Evolutionary conservation across 2,888 invertebrate species (phyloP).

Genomic region (Perizoma affinitatum): DNA sequence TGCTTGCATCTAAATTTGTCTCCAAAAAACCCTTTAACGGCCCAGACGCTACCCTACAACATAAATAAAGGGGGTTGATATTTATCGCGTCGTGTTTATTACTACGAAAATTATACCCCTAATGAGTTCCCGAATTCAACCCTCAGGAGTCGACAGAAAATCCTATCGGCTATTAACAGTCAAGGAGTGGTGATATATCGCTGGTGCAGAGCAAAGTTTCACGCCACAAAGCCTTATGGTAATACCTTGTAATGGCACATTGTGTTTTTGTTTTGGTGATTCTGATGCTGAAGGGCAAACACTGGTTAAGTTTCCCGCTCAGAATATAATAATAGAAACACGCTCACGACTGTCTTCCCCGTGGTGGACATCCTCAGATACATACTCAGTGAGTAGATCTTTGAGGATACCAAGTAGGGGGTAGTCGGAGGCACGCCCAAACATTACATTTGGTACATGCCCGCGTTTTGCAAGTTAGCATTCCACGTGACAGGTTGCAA

Average conservation of each 20-base stretch:
- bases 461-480: too few species aligned
- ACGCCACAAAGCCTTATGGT: conserved; percentile 66
- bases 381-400: too few species aligned
- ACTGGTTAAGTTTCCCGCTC: too few species aligned
- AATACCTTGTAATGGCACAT: conserved; percentile 57
- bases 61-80: conserved; percentile 77
- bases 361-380: too few species aligned
- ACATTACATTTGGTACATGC: too few species aligned
- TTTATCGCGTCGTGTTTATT: conserved; percentile 82
- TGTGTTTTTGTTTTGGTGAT: conserved; percentile 43
- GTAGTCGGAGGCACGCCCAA: too few species aligned
- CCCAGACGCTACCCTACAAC: conserved; percentile 53
- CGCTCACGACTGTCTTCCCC: too few species aligned
- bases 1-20: conserved; percentile 32
- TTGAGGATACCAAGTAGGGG: too few species aligned
- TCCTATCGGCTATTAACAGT: conserved; percentile 83
- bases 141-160: conserved; percentile 69
- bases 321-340: too few species aligned
- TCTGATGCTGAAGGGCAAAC: background rate
- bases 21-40: conserved; percentile 47
- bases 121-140: conserved; percentile 79
- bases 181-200: conserved; percentile 76
- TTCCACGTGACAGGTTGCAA: too few species aligned
- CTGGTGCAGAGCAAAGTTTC: conserved; percentile 53
- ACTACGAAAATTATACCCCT: conserved; percentile 82